These are phyloP conservation scores for Parnassius apollo DNA, from an alignment of 2,888 invertebrate genomes.

Conservation along the genomic window DNA sequence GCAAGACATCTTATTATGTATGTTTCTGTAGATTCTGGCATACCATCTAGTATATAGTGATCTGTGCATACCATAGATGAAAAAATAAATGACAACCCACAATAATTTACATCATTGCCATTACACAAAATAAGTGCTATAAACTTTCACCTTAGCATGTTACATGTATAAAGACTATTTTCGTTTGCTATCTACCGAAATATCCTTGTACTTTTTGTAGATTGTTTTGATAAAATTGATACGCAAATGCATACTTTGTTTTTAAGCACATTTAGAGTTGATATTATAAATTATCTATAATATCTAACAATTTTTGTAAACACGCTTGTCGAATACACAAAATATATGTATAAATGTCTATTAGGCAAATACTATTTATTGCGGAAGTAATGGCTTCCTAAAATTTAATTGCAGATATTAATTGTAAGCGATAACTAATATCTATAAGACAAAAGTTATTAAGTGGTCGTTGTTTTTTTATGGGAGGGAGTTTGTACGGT, in stretches of 20 bases:
- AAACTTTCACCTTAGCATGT: slow-evolving; percentile 26
- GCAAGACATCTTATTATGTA: neutral
- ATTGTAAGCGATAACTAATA: slow-evolving; percentile 56
- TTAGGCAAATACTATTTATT: slow-evolving; percentile 77
- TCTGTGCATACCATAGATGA: neutral
- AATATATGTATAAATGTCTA: slow-evolving; percentile 57
- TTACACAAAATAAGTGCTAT: slow-evolving; percentile 26
- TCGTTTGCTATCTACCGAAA: slow-evolving; percentile 28
- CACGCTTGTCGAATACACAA: slow-evolving; percentile 80
- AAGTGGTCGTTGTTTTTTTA: slow-evolving; percentile 40
- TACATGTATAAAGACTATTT: slow-evolving; percentile 22
- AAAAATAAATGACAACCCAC: slow-evolving; percentile 47
- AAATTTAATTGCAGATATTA: slow-evolving; percentile 75
- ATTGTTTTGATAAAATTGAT: slow-evolving; percentile 38
- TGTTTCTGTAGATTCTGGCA: neutral
- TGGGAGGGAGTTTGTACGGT: slow-evolving; percentile 46
- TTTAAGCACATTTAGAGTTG: slow-evolving; percentile 45
- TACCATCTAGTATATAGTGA: too few species aligned
- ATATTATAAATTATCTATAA: slow-evolving; percentile 55
- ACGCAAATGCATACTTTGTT: slow-evolving; percentile 61
- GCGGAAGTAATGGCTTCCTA: slow-evolving; percentile 82
- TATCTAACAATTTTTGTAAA: slow-evolving; percentile 80
- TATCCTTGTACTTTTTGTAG: slow-evolving; percentile 38
- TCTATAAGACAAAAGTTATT: slow-evolving; percentile 40
- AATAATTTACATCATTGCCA: slow-evolving; percentile 40